phyloP scores from a whole-genome alignment of 2,797 vertebrate genomes.

The Rhinoraja longicauda region DNA sequence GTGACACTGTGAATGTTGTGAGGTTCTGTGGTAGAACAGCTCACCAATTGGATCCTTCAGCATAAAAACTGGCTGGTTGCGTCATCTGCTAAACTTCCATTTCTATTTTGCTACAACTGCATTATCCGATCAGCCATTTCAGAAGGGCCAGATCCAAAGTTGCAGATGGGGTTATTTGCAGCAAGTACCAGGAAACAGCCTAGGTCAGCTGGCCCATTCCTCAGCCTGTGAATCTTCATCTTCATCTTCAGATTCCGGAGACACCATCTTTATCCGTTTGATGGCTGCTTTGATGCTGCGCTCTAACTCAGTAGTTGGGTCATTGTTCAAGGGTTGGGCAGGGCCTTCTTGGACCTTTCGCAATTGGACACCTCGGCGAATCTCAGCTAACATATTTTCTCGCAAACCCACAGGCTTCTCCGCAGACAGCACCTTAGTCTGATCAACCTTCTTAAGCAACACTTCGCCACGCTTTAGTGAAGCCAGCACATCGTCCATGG shows the following conservation, averaged over 20 bases:
- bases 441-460: slow-evolving; percentile 60
- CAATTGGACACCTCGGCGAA: slow-evolving; percentile 77
- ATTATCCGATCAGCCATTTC: not conserved
- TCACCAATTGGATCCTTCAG: not conserved
- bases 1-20: too few relatives aligned
- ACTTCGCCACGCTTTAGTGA: slow-evolving; percentile 70
- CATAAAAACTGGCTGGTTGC: not conserved
- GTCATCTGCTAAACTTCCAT: not conserved
- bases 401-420: slow-evolving; percentile 49
- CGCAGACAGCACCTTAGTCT: not conserved
- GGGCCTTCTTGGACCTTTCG: slow-evolving; percentile 61
- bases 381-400: slow-evolving; percentile 73
- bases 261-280: slow-evolving; percentile 85
- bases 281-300: slow-evolving; percentile 84
- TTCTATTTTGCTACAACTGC: not conserved
- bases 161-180: not conserved
- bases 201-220: slow-evolving; percentile 76
- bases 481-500: slow-evolving; percentile 88
- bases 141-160: not conserved
- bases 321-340: slow-evolving; percentile 41
- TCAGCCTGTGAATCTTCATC: slow-evolving; percentile 55
- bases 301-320: slow-evolving; percentile 71
- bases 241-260: slow-evolving; percentile 78
- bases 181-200: too few relatives aligned
- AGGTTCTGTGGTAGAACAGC: not conserved